Evolutionary conservation across 2,113 vertebrate species (phyloP), one percentile per base, ranked within the genome.

Genomic region (Limnothrissa miodon): DNA sequence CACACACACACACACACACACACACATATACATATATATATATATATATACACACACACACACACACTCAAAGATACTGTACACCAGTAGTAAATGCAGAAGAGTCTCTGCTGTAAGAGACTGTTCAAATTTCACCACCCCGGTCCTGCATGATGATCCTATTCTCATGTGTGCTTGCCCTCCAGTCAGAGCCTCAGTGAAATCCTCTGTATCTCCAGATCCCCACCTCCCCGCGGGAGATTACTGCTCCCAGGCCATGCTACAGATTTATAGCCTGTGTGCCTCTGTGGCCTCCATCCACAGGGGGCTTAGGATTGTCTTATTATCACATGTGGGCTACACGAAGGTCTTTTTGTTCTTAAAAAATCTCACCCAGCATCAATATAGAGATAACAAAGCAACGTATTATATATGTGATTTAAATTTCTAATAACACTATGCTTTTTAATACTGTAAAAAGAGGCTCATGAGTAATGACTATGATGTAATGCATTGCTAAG

Each of bases 101-200:
- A 74, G 66, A 15, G 66, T 33, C 15, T 10, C 33, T 3, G 25
- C 66, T 74, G 33, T 29, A 5, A 66, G 59, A 29, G 59, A 66
- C n/a, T 62, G 11, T 74, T 25, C 6, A 29, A 33, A 66, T 36
- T 11, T 74, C 29, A 36, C 29, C 25, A 29, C 11, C 66, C 29
- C 66, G 36, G 66, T 74, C 66, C 29, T 36, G 66, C 19, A 36
- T 74, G 1, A 10, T 39, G 29, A 36, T 74, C 53, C 17, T 36
- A 74, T 17, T 74, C 66, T 74, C 66, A 74, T 74, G 66, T 74
- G 66, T 39, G 66, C 66, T 74, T 17, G 66, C 29, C 66, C 66
- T 74, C 66, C 66, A 74, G 66, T 15, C 9, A 56, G 19, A 56
- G 51, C 21, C 51, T 56, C 51, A 56, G 51, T 56, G 51, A 74